Base-by-base conservation (phyloP, 1,140 invertebrate species). In the Saxidomus purpurata region DNA sequence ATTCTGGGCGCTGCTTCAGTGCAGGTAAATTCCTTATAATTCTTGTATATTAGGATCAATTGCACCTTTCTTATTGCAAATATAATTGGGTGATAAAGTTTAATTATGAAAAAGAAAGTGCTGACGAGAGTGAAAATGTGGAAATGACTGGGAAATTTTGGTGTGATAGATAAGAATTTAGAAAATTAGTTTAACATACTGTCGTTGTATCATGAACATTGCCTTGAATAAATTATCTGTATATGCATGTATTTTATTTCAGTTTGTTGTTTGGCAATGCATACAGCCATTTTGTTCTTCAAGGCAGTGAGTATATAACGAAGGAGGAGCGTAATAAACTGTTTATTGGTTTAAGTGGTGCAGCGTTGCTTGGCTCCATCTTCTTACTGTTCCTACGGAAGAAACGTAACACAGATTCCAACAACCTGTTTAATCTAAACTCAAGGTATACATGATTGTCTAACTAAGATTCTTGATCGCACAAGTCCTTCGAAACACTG, bases 1-100 rank as follows among this genome's bases (percentile, higher is more conserved):
- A 28, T 99, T 99, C 95, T 99, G 99, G 99, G 98, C 98, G 0
- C 97, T 99, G 94, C 96, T 99, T 55, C 98, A 99, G 95, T 97
- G 97, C 92, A 98, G 97, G 98, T 98, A 38, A 55, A 15, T 52
- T 8, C 19, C 67, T 22, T 28, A 3, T n/a, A n/a, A n/a, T n/a
- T n/a, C 9, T 67, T 11, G n/a, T 67, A n/a, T n/a, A n/a, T n/a
- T n/a, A n/a, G n/a, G n/a, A n/a, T n/a, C n/a, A n/a, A n/a, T n/a
- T n/a, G n/a, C n/a, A n/a, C n/a, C n/a, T n/a, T n/a, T n/a, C n/a
- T n/a, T n/a, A n/a, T n/a, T n/a, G n/a, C n/a, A n/a, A n/a, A n/a
- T n/a, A n/a, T n/a, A n/a, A n/a, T n/a, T n/a, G n/a, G n/a, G n/a
- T n/a, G n/a, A n/a, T n/a, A n/a, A n/a, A n/a, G n/a, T n/a, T n/a